Evolutionary conservation across 1,140 invertebrate genomes (phyloP), one percentile per base, ranked within the genome.

Genomic region (Drosophila subpulchrella): DNA sequence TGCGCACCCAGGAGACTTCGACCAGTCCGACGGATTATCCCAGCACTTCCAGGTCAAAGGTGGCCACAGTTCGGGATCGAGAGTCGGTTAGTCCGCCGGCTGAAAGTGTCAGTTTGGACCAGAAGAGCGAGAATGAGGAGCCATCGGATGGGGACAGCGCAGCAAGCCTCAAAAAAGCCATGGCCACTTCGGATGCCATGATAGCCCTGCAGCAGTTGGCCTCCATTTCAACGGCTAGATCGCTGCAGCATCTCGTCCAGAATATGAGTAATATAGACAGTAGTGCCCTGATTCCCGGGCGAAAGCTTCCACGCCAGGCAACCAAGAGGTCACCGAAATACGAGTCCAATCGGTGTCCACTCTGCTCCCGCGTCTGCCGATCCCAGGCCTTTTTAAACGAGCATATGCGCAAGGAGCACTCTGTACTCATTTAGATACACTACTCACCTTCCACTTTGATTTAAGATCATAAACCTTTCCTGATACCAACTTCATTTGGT

Each of bases 391-490:
- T 91, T 55, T 78, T 92, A 15, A 92, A 92, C 46, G 91, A 92
- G 55, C 91, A 92, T 38, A 92, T 92, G 91, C 86, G 91, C 41
- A 86, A 92, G 59, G 91, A 92, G 70, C 91, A 92, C 54, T 91
- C 91, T 15, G 75, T 92, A 44, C 79, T 92, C 30, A 92, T 92
- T 58, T 92, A 90, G 51, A 34, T 41, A 39, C 10, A 32, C 13
- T 17, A 27, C 24, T 24, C 39, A 11, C 4, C 15, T 46, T 46
- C 4, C 39, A 17, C 6, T 17, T 32, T 15, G 15, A 56, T 39
- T 20, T 24, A 55, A 41, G 17, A 11, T 24, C 10, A 17, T 17
- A 2, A 20, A 34, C 20, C 24, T 46, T 24, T 24, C 11, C n/a
- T 42, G 15, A 10, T n/a, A 17, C 15, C 15, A 46, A 4, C 20